Evolutionary conservation across 2,797 vertebrate species (phyloP), one percentile per base, ranked within the genome.

Genomic region (Lepilemur septentrionalis): DNA sequence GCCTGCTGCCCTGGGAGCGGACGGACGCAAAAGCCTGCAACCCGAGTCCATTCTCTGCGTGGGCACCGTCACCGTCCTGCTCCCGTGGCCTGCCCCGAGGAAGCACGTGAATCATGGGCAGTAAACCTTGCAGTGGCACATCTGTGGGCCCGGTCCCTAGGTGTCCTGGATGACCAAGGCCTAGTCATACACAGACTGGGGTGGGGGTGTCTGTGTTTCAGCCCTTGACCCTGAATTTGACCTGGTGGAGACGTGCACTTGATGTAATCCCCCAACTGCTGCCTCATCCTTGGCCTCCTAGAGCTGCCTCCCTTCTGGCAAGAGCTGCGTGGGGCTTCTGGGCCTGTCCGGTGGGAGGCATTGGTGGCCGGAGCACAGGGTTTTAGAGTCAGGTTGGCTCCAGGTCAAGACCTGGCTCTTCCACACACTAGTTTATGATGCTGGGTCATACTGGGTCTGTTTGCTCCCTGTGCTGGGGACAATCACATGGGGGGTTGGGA

Each of bases 81-180:
- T 83, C 48, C 2, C 0, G 2, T 43, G 83, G 7, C 55, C 28
- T 0, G 22, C 80, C 35, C 11, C 4, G 14, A 72, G 38, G 93
- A 61, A 5, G 50, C 0, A 0, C 20, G 3, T 63, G 43, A 38
- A 28, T 88, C 46, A 0, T 4, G 80, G 87, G 30, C 55, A 3
- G 35, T 12, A 12, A 38, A 23, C 25, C 48, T 83, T 4, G 0
- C 12, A 8, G 2, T 3, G 25, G 38, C 38, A 18, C 11, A 2
- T 23, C 13, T 0, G 0, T n/a, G 17, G 67, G 67, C n/a, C 13
- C 41, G 2, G 17, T 52, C 57, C 32, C 35, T 22, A 41, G 32
- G 32, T 4, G 14, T 25, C n/a, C 23, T 3, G 4, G n/a, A 48
- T 30, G 67, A 67, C n/a, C 7, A 2, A 20, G 61, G 17, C 67